Conservation (phyloP, 2,888 invertebrate species). For the Platycheirus albimanus region DNA sequence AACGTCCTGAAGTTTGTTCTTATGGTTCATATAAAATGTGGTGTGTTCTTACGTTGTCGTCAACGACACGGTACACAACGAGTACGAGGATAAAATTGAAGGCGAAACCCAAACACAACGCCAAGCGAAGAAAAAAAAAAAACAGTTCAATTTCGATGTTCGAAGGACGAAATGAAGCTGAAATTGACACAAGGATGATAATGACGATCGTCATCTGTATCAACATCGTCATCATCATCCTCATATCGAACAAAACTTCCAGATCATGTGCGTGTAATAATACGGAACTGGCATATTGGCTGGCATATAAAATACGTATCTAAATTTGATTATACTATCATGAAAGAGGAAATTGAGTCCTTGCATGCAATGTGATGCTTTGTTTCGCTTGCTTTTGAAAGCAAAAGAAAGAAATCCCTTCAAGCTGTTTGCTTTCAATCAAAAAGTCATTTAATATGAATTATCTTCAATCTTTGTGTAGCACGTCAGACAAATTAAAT, state of each 20-base stretch:
- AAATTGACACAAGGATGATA: conserved; percentile 20
- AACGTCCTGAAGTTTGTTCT: conserved; percentile 13
- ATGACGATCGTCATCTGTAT: conserved; percentile 41
- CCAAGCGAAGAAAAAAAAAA: not conserved
- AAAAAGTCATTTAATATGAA: conserved; percentile 9
- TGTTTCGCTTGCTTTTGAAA: too few relatives aligned
- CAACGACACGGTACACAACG: not conserved
- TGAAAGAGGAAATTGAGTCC: conserved; percentile 5
- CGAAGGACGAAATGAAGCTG: conserved; percentile 22
- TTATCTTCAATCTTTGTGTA: not conserved
- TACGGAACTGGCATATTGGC: conserved; percentile 46
- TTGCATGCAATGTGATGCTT: conserved; percentile 12
- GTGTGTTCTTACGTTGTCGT: not conserved
- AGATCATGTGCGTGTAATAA: conserved; percentile 65
- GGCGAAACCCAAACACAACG: not conserved
- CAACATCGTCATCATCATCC: conserved; percentile 47
- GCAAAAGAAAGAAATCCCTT: not conserved
- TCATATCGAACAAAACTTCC: conserved; percentile 20
- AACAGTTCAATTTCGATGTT: conserved; percentile 61
- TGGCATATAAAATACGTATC: conserved; percentile 55
- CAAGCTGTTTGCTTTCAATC: conserved; percentile 7
- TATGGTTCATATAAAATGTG: not conserved
- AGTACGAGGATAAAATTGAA: not conserved
- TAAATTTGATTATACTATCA: conserved; percentile 36
- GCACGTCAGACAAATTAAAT: not conserved